These are phyloP conservation scores for Scartelaos histophorus DNA, from an alignment of 2,113 vertebrate genomes.

Conservation along the genomic window DNA sequence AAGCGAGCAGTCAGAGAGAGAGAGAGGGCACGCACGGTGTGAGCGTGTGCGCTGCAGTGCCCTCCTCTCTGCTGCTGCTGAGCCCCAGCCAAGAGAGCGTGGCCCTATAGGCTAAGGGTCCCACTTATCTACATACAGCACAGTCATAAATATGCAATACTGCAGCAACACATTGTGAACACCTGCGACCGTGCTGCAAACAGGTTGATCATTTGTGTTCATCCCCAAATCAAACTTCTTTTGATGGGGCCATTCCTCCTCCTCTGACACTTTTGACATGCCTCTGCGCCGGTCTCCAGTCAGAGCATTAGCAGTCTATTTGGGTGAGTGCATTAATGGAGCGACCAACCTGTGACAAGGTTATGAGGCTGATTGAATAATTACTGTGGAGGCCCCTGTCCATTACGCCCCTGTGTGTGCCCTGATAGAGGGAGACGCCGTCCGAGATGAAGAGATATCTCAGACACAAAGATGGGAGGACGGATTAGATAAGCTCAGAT, in stretches of 20 bases:
- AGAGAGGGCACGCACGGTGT: constrained; percentile 32
- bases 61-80: constrained; percentile 57
- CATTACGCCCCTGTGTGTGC: constrained; percentile 70
- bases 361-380: constrained; percentile 82
- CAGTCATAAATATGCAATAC: constrained; percentile 64
- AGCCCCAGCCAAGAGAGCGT: constrained; percentile 56
- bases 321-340: constrained; percentile 73
- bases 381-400: constrained; percentile 75
- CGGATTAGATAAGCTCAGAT: constrained; percentile 79
- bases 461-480: constrained; percentile 64
- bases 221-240: constrained; percentile 43
- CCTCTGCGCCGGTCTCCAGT: constrained; percentile 54
- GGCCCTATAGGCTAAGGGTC: constrained; percentile 58
- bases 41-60: constrained; percentile 53
- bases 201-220: constrained; percentile 44
- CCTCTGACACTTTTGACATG: constrained; percentile 64
- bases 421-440: constrained; percentile 56
- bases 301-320: constrained; percentile 69
- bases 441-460: constrained; percentile 64
- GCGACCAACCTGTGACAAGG: constrained; percentile 75
- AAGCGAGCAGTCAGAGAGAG: constrained; percentile 66
- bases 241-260: constrained; percentile 32
- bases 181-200: constrained; percentile 60
- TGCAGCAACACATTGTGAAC: constrained; percentile 57
- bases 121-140: constrained; percentile 22